Percentiles rank a stretch among this genome's conserved stretches.
These are phyloP conservation scores for Encarsia formosa DNA, from an alignment of 2,888 invertebrate genomes.

Conservation along the genomic window DNA sequence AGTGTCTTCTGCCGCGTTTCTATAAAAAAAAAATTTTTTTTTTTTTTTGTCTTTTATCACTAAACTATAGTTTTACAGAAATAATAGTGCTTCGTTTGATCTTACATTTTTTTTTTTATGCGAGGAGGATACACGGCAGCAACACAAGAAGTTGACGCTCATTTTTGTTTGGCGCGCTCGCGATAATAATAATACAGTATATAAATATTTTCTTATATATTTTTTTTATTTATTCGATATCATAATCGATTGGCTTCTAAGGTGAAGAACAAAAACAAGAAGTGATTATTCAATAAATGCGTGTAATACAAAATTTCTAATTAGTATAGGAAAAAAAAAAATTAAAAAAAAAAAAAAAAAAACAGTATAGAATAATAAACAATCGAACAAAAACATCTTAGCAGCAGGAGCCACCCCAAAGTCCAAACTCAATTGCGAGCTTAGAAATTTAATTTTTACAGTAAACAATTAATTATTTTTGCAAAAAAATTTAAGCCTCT, in stretches of 20 bases:
- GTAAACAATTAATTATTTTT: too few relatives aligned
- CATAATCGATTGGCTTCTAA: conserved; percentile 21
- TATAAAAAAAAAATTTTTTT: conserved; percentile 14
- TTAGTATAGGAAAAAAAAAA: conserved; percentile 18
- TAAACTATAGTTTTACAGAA: not conserved
- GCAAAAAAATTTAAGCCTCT: too few relatives aligned
- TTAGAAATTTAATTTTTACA: too few relatives aligned
- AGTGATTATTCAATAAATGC: conserved; percentile 23
- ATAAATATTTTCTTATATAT: too few relatives aligned
- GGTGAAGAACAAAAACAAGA: conserved; percentile 26
- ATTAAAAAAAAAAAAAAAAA: conserved; percentile 11
- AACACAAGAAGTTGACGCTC: conserved; percentile 83
- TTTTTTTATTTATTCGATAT: too few relatives aligned
- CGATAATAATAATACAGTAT: conserved; percentile 32
- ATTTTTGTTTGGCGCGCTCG: conserved; percentile 70
- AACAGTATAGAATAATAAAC: conserved; percentile 29
- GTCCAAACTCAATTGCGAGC: conserved; percentile 24
- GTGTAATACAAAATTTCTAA: conserved; percentile 25
- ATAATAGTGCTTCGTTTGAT: conserved; percentile 9
- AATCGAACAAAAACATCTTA: conserved; percentile 28
- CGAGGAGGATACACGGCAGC: conserved; percentile 29
- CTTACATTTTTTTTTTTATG: conserved; percentile 18
- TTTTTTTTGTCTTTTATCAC: not conserved
- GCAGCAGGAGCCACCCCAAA: conserved; percentile 29
- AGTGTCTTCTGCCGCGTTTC: conserved; percentile 27